Conservation (phyloP, 92 coral and sea anemone species). For the Porites evermanni region DNA sequence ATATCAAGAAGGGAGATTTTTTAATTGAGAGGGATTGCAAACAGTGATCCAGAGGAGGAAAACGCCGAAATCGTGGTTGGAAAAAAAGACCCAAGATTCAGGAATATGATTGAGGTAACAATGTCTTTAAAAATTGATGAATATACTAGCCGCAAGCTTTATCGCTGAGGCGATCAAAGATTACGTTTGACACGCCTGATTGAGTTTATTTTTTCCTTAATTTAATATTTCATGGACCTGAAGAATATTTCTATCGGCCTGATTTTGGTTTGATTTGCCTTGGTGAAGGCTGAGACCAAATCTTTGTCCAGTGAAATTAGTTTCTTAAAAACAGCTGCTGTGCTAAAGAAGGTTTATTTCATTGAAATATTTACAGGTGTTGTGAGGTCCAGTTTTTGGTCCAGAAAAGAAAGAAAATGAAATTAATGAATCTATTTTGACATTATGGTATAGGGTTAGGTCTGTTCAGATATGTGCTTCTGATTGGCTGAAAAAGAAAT, state of each 20-base stretch:
- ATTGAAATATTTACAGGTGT: slow-evolving; percentile 41
- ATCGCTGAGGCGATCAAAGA: slow-evolving; percentile 48
- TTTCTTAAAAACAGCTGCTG: slow-evolving; percentile 26
- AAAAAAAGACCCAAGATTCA: slow-evolving; percentile 22
- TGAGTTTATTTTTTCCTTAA: slow-evolving; percentile 27
- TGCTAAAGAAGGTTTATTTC: slow-evolving; percentile 33
- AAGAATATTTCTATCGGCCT: not conserved
- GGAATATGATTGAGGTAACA: slow-evolving; percentile 48
- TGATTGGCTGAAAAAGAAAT: slow-evolving; percentile 34
- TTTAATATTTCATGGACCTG: slow-evolving; percentile 28
- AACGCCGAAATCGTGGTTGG: slow-evolving; percentile 29
- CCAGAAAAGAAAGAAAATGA: slow-evolving; percentile 27
- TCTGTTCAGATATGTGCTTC: not conserved
- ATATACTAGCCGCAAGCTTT: slow-evolving; percentile 49
- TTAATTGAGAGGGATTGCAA: slow-evolving; percentile 23
- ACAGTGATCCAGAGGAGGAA: slow-evolving; percentile 32
- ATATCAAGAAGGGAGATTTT: slow-evolving; percentile 8
- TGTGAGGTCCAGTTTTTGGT: not conserved
- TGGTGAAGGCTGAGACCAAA: slow-evolving; percentile 6
- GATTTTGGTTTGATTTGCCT: not conserved
- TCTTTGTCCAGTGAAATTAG: slow-evolving; percentile 12
- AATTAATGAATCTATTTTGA: slow-evolving; percentile 51
- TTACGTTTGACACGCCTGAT: slow-evolving; percentile 26
- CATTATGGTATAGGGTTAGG: slow-evolving; percentile 39
- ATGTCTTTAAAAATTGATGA: slow-evolving; percentile 69